Base-by-base conservation (phyloP, 2,888 invertebrate species). In the Philonicus albiceps region DNA sequence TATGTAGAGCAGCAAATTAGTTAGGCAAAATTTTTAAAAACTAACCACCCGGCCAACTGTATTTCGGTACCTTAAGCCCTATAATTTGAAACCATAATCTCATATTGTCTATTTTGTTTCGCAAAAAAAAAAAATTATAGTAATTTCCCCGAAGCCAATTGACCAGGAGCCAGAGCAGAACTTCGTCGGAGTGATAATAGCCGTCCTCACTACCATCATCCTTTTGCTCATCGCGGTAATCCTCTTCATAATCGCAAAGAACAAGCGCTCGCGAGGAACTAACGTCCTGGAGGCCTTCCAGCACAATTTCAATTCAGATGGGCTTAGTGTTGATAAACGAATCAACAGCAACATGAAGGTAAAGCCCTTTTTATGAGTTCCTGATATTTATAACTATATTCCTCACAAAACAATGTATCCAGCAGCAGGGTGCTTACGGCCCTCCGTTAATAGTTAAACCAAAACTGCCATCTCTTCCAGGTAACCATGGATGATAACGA, bases 171-270 rank as follows among this genome's bases (percentile, higher is more conserved):
- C 93, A 88, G 94, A 93, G 90, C 93, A 93, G 88, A 93, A 94
- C 91, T 92, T 92, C 88, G 94, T 95, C 89, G 95, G 95, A 88
- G 93, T 95, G 89, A 94, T 96, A 90, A 95, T 96, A 90, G 95
- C 95, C 81, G 94, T 95, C 86, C 93, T 96, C 89, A 95, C 95
- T 73, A 95, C 95, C 84, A 95, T 96, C 89, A 95, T 96, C 90
- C 93, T 96, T 88, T 93, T 96, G 90, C 93, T 96, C 87, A 93
- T 95, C 88, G 94, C 94, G 75, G 94, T 95, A 88, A 95, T 96
- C 91, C 93, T 94, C 89, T 94, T 96, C 91, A 95, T 96, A 92
- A 94, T 95, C 89, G 94, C 94, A 88, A 93, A 95, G 88, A 95
- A 95, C 91, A 94, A 95, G 89, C 93, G 94, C 84, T 91, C 91